phyloP scores from a whole-genome alignment of 2,113 vertebrate genomes.

The Columbina picui region DNA sequence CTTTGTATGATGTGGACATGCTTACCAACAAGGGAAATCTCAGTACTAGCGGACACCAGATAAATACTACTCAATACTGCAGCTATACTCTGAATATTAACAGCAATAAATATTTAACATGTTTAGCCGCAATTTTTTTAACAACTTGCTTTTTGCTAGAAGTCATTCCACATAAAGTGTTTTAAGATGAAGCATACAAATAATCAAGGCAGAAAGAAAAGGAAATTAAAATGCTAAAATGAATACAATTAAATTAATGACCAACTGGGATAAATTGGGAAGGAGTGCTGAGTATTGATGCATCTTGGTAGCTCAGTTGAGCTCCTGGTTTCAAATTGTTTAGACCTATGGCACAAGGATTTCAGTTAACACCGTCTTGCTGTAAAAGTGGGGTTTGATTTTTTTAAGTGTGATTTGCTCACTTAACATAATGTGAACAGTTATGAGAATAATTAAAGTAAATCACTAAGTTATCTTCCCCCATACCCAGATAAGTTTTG shows the following conservation, averaged over 20 bases:
- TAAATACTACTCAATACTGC: neutral
- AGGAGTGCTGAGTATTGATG: neutral
- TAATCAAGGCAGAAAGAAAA: neutral
- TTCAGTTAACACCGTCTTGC: neutral
- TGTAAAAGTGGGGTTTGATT: neutral
- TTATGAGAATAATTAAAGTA: conserved; percentile 45
- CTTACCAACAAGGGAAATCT: neutral
- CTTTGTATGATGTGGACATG: neutral
- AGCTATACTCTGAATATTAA: neutral
- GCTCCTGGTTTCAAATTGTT: neutral
- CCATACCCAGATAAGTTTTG: conserved; percentile 10
- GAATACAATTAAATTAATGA: neutral
- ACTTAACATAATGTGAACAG: neutral
- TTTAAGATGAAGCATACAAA: neutral
- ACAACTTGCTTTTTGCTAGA: neutral
- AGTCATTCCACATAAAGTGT: neutral
- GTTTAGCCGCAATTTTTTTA: neutral
- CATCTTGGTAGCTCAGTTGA: neutral
- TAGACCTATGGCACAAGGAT: neutral
- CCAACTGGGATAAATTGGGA: neutral
- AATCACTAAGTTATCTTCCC: conserved; percentile 38
- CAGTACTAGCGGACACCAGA: neutral
- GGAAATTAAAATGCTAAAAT: neutral
- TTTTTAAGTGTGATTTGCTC: neutral
- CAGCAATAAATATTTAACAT: neutral